Evolutionary conservation across 2,888 invertebrate species (phyloP), one percentile per base, ranked within the genome.

Genomic region (Slavum lentiscoides): DNA sequence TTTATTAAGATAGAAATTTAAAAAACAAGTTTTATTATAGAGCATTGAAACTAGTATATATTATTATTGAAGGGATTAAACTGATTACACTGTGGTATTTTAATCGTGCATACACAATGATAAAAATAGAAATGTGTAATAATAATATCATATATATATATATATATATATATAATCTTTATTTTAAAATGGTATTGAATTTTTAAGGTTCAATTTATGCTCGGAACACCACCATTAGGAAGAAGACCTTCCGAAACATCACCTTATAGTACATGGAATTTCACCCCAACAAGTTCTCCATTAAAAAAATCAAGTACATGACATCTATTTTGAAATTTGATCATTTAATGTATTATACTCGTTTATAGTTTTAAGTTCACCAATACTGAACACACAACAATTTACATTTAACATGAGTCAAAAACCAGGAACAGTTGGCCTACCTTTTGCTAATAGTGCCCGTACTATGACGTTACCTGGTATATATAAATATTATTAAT

Each of bases 171-270:
- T 21, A 53, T 49, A 23, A 30, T 74, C 1, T 62, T 49, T 37
- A n/a, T 49, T 62, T n/a, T 15, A 3, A 30, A n/a, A 49, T 68
- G 8, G 2, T 76, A 11, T 69, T 70, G 55, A 83, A 69, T 39
- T 73, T 43, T 73, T 5, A 85, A 91, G 91, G 91, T 94, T 74
- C 93, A 94, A 86, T 94, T 94, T 87, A 90, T 92, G 76, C 93
- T 96, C 87, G 94, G 95, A 82, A 95, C 96, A 74, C 94, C 96
- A 81, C 95, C 95, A 69, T 91, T 91, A 72, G 88, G 90, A 74
- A 85, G 85, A 74, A 86, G 87, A 77, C 84, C 87, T 72, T 91
- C 91, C 81, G 92, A 92, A 86, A 92, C 92, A n/a, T 91, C 92
- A 30, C 80, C 70, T n/a, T 80, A 70, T 23, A 92, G 91, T 85